Percentiles rank a stretch among this genome's conserved stretches.
Conservation (phyloP, 1,140 invertebrate species). For the Teleopsis dalmanni region DNA sequence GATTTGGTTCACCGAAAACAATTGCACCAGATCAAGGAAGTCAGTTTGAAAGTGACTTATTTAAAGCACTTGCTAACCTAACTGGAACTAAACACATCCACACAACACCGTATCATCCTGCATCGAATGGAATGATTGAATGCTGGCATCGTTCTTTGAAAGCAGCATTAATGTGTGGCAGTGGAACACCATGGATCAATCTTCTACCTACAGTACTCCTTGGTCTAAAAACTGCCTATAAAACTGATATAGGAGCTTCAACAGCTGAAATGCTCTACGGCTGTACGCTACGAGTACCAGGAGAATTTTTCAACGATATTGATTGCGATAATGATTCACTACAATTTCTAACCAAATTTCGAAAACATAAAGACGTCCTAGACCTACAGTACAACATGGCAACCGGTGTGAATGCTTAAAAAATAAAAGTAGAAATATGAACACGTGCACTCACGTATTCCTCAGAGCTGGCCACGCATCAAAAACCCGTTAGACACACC, state of each 20-base stretch:
- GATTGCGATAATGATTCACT: not conserved
- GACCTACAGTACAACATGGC: too few species aligned
- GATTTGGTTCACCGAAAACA: constrained; percentile 18
- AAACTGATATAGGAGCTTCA: not conserved
- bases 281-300: not conserved
- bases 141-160: constrained; percentile 11
- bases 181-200: constrained; percentile 32
- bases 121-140: constrained; percentile 33
- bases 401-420: too few species aligned
- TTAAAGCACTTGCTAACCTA: constrained; percentile 15
- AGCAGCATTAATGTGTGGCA: constrained; percentile 21
- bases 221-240: constrained; percentile 16
- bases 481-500: not conserved
- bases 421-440: not conserved
- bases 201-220: constrained; percentile 32
- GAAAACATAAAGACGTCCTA: not conserved
- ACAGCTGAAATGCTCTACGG: not conserved
- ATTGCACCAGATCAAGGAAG: constrained; percentile 31
- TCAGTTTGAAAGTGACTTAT: constrained; percentile 31
- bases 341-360: not conserved
- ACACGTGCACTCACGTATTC: not conserved
- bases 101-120: constrained; percentile 35
- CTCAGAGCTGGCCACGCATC: not conserved
- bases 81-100: constrained; percentile 16
- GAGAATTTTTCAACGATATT: not conserved